These are phyloP conservation scores for Radopholus similis DNA, from an alignment of 1,140 invertebrate species.

Conservation along the genomic window DNA sequence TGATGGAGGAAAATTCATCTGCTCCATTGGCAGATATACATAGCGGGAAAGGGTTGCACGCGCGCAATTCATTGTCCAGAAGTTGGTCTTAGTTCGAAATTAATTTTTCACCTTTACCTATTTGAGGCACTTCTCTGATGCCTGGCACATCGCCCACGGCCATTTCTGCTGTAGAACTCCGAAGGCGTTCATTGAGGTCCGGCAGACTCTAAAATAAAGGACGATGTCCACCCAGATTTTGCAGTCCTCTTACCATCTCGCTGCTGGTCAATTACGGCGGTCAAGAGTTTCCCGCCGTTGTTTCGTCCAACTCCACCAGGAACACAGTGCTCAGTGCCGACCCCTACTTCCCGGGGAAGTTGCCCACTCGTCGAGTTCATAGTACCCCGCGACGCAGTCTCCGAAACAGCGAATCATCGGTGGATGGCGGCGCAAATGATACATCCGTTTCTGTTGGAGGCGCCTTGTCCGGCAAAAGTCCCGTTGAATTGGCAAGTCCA, in stretches of 20 bases:
- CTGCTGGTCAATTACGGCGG: constrained; percentile 32
- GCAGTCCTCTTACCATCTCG: constrained; percentile 29
- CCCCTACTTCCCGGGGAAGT: neutral
- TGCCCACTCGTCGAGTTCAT: neutral
- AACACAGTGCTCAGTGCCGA: constrained; percentile 1
- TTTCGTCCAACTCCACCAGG: neutral
- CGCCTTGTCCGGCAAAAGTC: neutral
- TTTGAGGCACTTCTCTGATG: neutral
- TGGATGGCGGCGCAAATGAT: constrained; percentile 23
- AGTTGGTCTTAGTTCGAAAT: too few relatives aligned
- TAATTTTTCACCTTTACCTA: neutral
- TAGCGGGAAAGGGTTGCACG: too few relatives aligned
- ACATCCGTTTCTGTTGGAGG: neutral
- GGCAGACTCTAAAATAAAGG: neutral
- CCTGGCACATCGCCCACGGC: neutral
- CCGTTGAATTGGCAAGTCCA: too few relatives aligned
- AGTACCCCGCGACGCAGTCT: neutral
- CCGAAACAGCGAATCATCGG: neutral
- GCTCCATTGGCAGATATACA: too few relatives aligned
- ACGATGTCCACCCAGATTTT: constrained; percentile 7
- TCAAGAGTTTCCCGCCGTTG: neutral
- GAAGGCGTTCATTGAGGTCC: neutral
- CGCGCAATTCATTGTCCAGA: too few relatives aligned
- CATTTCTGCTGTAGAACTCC: neutral
- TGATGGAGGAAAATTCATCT: too few relatives aligned